Percentiles rank a stretch among this genome's conserved stretches.
Evolutionary conservation across 2,113 vertebrate genomes (phyloP).

Genomic region (Gymnogyps californianus): DNA sequence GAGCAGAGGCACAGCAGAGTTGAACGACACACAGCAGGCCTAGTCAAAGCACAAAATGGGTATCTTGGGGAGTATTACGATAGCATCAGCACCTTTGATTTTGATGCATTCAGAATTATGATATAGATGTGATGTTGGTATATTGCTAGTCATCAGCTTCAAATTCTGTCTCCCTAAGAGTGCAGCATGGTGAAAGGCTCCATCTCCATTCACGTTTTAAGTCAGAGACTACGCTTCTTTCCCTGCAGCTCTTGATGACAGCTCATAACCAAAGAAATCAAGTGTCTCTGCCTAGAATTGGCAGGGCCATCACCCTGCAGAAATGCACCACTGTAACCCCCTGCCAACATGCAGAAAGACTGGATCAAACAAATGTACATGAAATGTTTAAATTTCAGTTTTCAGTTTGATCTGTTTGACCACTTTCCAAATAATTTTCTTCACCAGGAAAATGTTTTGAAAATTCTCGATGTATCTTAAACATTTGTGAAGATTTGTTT

Average conservation of each 20-base stretch:
- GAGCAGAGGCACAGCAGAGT: background rate
- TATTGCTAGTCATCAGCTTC: background rate
- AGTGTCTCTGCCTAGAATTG: background rate
- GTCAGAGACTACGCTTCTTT: background rate
- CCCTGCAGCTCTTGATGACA: background rate
- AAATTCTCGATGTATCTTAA: background rate
- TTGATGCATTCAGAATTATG: background rate
- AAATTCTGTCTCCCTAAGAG: background rate
- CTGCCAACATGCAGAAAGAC: background rate
- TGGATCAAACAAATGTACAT: background rate
- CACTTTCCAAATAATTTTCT: background rate
- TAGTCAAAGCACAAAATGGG: background rate
- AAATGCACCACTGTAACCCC: background rate
- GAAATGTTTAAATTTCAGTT: background rate
- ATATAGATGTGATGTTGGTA: background rate
- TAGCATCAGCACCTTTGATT: background rate
- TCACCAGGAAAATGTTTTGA: background rate
- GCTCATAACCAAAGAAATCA: background rate
- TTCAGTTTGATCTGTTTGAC: background rate
- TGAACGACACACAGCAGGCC: background rate
- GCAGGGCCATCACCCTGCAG: background rate
- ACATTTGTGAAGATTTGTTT: background rate
- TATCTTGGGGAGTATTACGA: rapidly evolving
- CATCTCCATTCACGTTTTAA: background rate
- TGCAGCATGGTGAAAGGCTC: background rate